phyloP scores from a whole-genome alignment of 2,113 vertebrate species.

The Thalassoma bifasciatum region DNA sequence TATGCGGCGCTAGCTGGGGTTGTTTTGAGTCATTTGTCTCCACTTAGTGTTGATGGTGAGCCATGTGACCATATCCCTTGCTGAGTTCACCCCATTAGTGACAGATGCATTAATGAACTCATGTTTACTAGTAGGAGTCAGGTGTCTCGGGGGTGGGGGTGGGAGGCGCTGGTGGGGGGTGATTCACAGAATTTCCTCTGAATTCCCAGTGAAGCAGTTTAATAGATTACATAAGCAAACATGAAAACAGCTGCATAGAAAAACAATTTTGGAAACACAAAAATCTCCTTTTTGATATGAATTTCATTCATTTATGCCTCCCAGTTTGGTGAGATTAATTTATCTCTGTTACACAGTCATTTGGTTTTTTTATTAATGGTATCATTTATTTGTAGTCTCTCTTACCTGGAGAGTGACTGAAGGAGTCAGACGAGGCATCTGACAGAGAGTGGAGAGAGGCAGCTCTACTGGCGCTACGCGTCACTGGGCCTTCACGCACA shows the following conservation, averaged over 20 bases:
- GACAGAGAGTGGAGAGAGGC: constrained; percentile 85
- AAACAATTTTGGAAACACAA: background rate
- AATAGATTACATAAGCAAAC: constrained; percentile 28
- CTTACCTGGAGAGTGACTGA: constrained; percentile 87
- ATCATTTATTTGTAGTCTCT: background rate
- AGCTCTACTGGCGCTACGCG: constrained; percentile 73
- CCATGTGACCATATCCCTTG: constrained; percentile 34
- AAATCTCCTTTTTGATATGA: background rate
- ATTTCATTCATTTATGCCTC: background rate
- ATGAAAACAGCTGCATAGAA: constrained; percentile 20
- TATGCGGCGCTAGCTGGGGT: constrained; percentile 23
- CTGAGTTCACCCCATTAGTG: constrained; percentile 52
- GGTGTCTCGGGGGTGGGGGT: constrained; percentile 31
- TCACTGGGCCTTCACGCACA: constrained; percentile 73
- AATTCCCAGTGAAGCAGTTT: constrained; percentile 50
- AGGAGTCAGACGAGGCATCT: constrained; percentile 86
- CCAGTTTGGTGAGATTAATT: background rate
- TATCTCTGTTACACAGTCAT: background rate
- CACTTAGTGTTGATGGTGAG: constrained; percentile 16
- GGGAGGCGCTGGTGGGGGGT: constrained; percentile 3
- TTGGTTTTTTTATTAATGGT: too few relatives aligned
- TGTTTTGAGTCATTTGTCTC: constrained; percentile 42
- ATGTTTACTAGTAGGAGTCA: constrained; percentile 61
- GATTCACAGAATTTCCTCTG: constrained; percentile 41
- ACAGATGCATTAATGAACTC: constrained; percentile 56